A percentile compares a stretch with the other conserved stretches of the same genome.
Conservation (phyloP, 1,140 invertebrate genomes). For the Zeugodacus cucurbitae region DNA sequence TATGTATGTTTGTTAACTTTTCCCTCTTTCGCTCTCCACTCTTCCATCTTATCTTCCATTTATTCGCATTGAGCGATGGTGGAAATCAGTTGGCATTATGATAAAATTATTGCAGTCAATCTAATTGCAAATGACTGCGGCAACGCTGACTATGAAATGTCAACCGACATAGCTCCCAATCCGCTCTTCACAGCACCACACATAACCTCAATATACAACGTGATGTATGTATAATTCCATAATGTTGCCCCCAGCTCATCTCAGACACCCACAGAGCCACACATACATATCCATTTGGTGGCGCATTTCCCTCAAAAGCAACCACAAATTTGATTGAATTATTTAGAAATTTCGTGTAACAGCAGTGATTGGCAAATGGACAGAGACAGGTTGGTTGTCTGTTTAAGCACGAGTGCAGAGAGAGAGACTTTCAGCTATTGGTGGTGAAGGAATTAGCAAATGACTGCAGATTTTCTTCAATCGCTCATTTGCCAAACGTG, state of each 20-base stretch:
- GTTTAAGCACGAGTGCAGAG: neutral
- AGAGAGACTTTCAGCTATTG: neutral
- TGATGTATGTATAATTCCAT: neutral
- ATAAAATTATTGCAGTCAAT: slow-evolving; percentile 21
- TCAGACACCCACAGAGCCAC: too few relatives aligned
- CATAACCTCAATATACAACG: neutral
- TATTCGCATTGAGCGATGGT: neutral
- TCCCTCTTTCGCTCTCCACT: neutral
- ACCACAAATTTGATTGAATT: slow-evolving; percentile 29
- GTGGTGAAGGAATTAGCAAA: slow-evolving; percentile 20
- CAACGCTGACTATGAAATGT: neutral
- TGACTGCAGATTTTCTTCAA: neutral
- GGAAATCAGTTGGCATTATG: slow-evolving; percentile 25
- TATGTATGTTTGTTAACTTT: neutral
- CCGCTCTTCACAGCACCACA: neutral
- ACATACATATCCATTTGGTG: neutral
- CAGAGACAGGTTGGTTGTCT: neutral
- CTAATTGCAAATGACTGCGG: slow-evolving; percentile 32
- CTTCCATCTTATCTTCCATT: neutral
- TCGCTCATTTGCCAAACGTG: neutral
- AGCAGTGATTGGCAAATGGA: neutral
- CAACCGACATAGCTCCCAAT: neutral
- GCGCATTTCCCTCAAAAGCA: neutral
- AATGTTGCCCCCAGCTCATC: too few relatives aligned
- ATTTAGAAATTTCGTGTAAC: slow-evolving; percentile 26